phyloP scores from a whole-genome alignment of 2,113 vertebrate genomes.

The Sinocyclocheilus grahami region DNA sequence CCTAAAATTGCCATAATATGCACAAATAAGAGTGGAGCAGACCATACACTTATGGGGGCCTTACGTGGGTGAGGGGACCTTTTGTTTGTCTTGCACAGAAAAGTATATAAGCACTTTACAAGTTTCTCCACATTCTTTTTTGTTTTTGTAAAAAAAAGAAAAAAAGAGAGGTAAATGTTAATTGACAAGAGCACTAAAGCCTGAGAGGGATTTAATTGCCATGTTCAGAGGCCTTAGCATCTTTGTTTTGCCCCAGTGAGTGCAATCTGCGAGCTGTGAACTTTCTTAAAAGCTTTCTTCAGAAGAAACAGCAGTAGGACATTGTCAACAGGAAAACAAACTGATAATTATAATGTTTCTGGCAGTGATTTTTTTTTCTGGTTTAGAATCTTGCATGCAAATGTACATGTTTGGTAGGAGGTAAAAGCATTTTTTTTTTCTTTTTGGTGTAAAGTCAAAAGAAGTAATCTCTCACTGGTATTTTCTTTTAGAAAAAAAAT shows the following conservation, averaged over 20 bases:
- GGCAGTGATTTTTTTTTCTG: background rate
- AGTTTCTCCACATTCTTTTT: slow-evolving; percentile 8
- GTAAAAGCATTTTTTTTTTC: background rate
- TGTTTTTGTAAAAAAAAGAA: background rate
- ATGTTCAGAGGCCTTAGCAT: slow-evolving; percentile 18
- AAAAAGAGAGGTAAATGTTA: slow-evolving; percentile 17
- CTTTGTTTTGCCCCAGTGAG: slow-evolving; percentile 36
- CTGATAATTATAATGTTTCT: slow-evolving; percentile 10
- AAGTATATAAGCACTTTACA: background rate
- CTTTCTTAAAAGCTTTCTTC: slow-evolving; percentile 31
- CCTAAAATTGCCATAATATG: background rate
- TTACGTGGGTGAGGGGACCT: background rate
- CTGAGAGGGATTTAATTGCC: slow-evolving; percentile 15
- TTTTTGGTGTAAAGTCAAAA: background rate
- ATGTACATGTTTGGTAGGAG: background rate
- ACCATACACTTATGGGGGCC: background rate
- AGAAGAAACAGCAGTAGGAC: background rate
- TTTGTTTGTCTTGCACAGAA: background rate
- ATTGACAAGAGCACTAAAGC: slow-evolving; percentile 37
- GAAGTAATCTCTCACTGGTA: background rate
- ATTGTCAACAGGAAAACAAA: slow-evolving; percentile 7
- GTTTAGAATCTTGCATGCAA: background rate
- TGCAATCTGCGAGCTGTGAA: slow-evolving; percentile 21
- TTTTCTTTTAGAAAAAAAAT: background rate
- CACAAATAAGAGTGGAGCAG: background rate